Conservation (phyloP, 2,888 invertebrate species). For the Sarcophaga carnaria region DNA sequence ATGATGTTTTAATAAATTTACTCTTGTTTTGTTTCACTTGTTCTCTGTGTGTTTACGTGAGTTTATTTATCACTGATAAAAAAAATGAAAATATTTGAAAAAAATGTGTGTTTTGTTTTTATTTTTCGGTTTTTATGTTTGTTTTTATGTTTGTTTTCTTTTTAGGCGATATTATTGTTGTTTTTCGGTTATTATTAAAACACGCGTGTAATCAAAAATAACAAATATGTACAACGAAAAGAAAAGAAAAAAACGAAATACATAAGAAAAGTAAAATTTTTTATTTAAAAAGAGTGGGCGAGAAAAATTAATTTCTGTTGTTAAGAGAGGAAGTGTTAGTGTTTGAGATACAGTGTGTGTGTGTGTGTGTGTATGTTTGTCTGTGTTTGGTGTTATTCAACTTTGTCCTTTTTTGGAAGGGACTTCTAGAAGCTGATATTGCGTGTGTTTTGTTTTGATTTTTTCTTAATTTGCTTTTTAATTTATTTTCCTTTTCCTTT, state of each 20-base stretch:
- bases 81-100: neutral
- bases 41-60: neutral
- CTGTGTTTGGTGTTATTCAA: neutral
- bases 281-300: conserved; percentile 22
- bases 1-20: conserved; percentile 22
- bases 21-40: neutral
- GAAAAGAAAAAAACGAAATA: neutral
- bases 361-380: neutral
- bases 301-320: neutral
- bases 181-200: conserved; percentile 36
- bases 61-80: neutral
- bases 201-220: conserved; percentile 38
- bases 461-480: conserved; percentile 23
- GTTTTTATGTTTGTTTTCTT: conserved; percentile 23
- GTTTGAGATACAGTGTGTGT: neutral
- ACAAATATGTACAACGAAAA: neutral
- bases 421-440: neutral
- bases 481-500: conserved; percentile 17
- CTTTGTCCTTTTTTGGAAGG: conserved; percentile 29
- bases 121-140: conserved; percentile 28
- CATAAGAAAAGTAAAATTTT: conserved; percentile 1
- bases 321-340: neutral
- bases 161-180: conserved; percentile 1
- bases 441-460: conserved; percentile 3
- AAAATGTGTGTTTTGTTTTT: conserved; percentile 44